Conservation (phyloP, 1,140 invertebrate genomes). For the Oryctes rhinoceros region DNA sequence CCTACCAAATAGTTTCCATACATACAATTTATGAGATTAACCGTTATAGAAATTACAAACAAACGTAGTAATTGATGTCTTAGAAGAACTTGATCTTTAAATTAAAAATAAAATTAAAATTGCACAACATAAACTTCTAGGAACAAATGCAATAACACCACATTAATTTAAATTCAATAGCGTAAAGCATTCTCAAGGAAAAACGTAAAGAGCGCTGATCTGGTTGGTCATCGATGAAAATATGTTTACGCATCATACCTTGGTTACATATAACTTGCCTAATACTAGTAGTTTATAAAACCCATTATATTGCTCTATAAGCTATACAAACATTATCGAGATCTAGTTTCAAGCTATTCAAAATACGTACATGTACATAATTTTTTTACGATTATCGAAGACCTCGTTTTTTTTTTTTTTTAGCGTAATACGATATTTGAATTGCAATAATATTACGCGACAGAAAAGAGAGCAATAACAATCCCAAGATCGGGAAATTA, state of each 20-base stretch:
- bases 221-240: not conserved
- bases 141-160: not conserved
- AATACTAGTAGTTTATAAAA: not conserved
- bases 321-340: not conserved
- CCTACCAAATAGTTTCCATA: too few relatives aligned
- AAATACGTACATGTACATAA: not conserved
- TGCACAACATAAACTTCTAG: not conserved
- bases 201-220: conserved; percentile 7
- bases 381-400: not conserved
- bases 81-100: too few relatives aligned
- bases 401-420: not conserved
- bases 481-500: conserved; percentile 2
- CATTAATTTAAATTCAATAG: not conserved
- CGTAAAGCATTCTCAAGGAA: not conserved
- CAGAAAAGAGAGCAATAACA: conserved; percentile 12
- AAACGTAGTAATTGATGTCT: too few relatives aligned
- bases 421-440: not conserved
- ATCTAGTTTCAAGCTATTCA: not conserved
- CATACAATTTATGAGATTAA: too few relatives aligned
- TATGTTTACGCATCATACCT: not conserved
- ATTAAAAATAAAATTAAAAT: too few relatives aligned
- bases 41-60: too few relatives aligned
- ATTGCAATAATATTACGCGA: not conserved
- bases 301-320: not conserved
- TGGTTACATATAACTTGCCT: not conserved